Evolutionary conservation across 1,140 invertebrate species (phyloP).

Genomic region (Euglossa dilemma): DNA sequence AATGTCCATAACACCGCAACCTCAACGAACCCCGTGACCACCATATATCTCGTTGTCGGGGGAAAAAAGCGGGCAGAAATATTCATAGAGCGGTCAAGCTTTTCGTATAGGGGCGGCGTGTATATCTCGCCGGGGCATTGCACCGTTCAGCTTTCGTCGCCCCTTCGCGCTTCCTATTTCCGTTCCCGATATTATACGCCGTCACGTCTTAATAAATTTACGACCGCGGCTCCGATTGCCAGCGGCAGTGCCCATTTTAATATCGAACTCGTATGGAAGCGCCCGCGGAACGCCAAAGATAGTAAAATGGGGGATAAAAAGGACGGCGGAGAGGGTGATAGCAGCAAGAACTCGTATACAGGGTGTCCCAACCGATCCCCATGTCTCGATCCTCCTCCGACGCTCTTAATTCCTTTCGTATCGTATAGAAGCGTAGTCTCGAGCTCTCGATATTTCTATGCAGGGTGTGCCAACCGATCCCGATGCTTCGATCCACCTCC

Average conservation of each 20-base stretch:
- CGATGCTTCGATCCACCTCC: too few species aligned
- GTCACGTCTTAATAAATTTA: conserved; percentile 70
- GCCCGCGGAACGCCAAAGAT: background rate
- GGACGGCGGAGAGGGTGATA: background rate
- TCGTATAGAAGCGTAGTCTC: too few species aligned
- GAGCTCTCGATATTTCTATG: too few species aligned
- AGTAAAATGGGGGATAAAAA: too few species aligned
- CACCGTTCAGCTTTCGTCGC: background rate
- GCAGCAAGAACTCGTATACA: too few species aligned
- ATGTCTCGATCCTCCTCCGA: too few species aligned
- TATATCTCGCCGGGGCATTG: background rate
- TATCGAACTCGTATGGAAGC: background rate
- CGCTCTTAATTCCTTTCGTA: too few species aligned
- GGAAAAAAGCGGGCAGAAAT: background rate
- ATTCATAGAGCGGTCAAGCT: conserved; percentile 21
- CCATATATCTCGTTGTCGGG: background rate
- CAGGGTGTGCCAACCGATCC: too few species aligned
- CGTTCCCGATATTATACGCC: conserved; percentile 55
- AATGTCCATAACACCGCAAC: background rate
- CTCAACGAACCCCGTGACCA: background rate
- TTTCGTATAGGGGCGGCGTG: background rate
- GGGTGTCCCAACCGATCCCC: too few species aligned
- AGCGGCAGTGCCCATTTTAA: conserved; percentile 44
- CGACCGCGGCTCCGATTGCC: conserved; percentile 54
- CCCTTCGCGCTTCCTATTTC: background rate